These are phyloP conservation scores for Chrysolina oricalcia DNA, from an alignment of 2,888 invertebrate genomes.

Conservation along the genomic window DNA sequence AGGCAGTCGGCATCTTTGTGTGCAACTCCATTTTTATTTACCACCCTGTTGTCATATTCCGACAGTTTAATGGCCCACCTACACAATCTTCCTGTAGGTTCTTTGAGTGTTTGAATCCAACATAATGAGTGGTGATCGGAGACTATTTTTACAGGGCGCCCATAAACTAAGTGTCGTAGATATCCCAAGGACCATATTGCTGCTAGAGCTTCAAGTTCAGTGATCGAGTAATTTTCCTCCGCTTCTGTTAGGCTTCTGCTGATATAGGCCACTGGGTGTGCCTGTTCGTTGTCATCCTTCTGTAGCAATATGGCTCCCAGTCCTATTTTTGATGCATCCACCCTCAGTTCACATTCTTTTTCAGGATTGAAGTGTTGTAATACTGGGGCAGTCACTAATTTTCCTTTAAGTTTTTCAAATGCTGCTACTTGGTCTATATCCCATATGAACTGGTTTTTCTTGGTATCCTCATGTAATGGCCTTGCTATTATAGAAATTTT, in stretches of 20 bases:
- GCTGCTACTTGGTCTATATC: conserved; percentile 2
- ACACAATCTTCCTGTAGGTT: conserved; percentile 36
- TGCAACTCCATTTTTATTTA: conserved; percentile 25
- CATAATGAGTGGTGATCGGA: conserved; percentile 46
- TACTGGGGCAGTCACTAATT: conserved; percentile 43
- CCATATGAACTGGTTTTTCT: background rate
- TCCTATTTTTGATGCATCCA: conserved; percentile 48
- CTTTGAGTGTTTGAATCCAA: conserved; percentile 45
- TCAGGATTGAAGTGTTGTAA: conserved; percentile 39
- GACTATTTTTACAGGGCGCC: conserved; percentile 45
- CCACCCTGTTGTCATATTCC: no score
- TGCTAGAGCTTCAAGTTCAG: conserved; percentile 48
- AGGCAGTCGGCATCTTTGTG: conserved; percentile 38
- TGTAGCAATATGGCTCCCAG: conserved; percentile 50
- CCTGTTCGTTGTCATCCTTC: conserved; percentile 35
- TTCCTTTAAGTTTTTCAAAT: no score
- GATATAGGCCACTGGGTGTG: conserved; percentile 53
- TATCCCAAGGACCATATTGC: conserved; percentile 47
- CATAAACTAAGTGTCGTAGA: conserved; percentile 49
- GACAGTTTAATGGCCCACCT: background rate
- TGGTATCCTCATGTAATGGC: background rate
- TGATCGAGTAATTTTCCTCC: conserved; percentile 52
- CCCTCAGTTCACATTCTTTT: conserved; percentile 47
- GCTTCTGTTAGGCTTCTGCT: conserved; percentile 51
- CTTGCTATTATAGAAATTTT: background rate